Conservation (phyloP, 1,140 invertebrate species). For the Lethrus apterus region DNA sequence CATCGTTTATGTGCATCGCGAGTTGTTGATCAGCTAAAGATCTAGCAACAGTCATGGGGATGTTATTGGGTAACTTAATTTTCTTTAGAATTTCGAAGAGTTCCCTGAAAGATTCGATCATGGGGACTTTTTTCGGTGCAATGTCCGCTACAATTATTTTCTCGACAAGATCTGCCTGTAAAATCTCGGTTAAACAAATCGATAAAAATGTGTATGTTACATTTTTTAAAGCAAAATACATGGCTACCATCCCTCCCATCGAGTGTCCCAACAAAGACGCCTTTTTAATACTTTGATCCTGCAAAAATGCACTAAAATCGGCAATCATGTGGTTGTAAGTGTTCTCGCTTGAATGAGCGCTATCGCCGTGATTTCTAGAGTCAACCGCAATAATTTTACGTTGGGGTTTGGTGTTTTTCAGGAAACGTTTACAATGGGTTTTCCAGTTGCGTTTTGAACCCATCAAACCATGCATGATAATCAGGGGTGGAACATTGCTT, state of each 20-base stretch:
- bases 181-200: slow-evolving; percentile 32
- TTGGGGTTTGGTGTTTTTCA: slow-evolving; percentile 48
- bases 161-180: slow-evolving; percentile 68
- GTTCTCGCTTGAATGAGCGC: slow-evolving; percentile 65
- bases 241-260: slow-evolving; percentile 82
- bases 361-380: slow-evolving; percentile 87
- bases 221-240: slow-evolving; percentile 64
- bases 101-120: slow-evolving; percentile 47
- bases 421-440: slow-evolving; percentile 65
- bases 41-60: slow-evolving; percentile 60
- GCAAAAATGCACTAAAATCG: slow-evolving; percentile 62
- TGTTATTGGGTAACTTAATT: slow-evolving; percentile 48
- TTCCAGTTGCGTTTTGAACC: slow-evolving; percentile 84
- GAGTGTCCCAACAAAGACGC: slow-evolving; percentile 76
- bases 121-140: slow-evolving; percentile 60
- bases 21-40: slow-evolving; percentile 51
- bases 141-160: slow-evolving; percentile 80
- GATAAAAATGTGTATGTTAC: slow-evolving; percentile 27
- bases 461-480: slow-evolving; percentile 80
- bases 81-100: slow-evolving; percentile 61
- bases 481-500: slow-evolving; percentile 48
- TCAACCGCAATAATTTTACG: slow-evolving; percentile 73
- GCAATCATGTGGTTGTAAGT: slow-evolving; percentile 63
- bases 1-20: slow-evolving; percentile 40
- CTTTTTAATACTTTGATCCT: slow-evolving; percentile 52